Base-by-base conservation (phyloP, 2,797 vertebrate species). In the Hippoglossus hippoglossus region DNA sequence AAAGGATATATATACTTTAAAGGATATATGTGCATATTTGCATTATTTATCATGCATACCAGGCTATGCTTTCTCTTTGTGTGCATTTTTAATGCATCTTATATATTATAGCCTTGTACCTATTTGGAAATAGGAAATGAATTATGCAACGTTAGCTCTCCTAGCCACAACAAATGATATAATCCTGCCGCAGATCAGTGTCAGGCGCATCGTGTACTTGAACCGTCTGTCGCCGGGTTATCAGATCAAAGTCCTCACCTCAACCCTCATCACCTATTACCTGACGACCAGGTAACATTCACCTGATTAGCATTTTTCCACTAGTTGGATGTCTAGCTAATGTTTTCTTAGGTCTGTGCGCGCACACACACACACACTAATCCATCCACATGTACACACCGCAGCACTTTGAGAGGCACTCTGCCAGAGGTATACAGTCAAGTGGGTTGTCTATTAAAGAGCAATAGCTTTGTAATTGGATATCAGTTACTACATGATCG, bases 381-480 rank as follows among this genome's bases (percentile, higher is more conserved):
- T 31, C 28, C 28, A 31, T 31, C 28, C 13, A 54, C 34, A 62
- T 25, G 11, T n/a, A 60, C 25, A 51, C 31, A 51, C 19, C 53
- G 46, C 7, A 4, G 39, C 54, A 68, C 75, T 79, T 47, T 64
- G 39, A 75, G 62, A 59, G 81, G 71, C 83, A 77, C 56, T 62
- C 60, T 75, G 79, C 68, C 81, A 84, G 63, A 82, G 46, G 47
- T 75, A 31, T 31, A 79, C 69, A 73, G 59, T 39, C 36, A 12
- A 39, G 36, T 53, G 72, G 79, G 68, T 65, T 79, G 71, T 90
- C 86, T 82, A 89, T 86, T 82, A 84, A 68, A 71, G 64, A 53
- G 81, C 67, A 80, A 83, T 63, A 67, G 64, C 84, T 74, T 77
- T 87, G 60, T 83, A 87, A 90, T 82, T 77, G 71, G 71, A 82